Base-by-base conservation (phyloP, 2,888 invertebrate species). In the Drosophila cognata region DNA sequence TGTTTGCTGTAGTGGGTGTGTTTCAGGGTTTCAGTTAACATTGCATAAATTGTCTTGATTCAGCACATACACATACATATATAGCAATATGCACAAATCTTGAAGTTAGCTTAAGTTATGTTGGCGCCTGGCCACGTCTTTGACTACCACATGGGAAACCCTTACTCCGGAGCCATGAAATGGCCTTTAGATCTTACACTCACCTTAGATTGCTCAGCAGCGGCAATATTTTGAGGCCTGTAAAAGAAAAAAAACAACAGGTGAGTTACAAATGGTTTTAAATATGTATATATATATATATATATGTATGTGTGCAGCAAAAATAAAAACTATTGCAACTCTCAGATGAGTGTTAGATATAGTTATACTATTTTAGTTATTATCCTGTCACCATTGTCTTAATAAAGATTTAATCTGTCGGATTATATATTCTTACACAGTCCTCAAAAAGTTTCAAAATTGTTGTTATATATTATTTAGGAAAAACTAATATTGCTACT, bases 181-280 rank as follows among this genome's bases (percentile, higher is more conserved):
- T 28, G 21, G 28, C 51, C n/a, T 57, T 41, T 51, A 50, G 51
- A 65, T 57, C 55, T 69, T 64, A 59, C 51, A 94, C 95, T 95
- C 94, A 97, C 97, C 97, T 96, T 91, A 97, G 94, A 93, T 96
- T 97, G 93, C 96, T 97, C 82, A 98, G 94, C 89, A 97, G 96
- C 91, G 98, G 97, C 89, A 98, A 95, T 57, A 98, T 95, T 93
- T 97, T 97, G 91, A 98, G 95, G 92, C 98, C 98, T 98, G 95
- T 74, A 96, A 95, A 95, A 82, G 82, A 83, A 71, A 65, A 29
- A 46, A 81, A 68, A 57, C 68, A 61, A 63, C 55, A 62, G 56
- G 33, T 46, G 71, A 68, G 83, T 72, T 66, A 36, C 25, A 70
- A 76, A 46, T 62, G 35, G 46, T 8, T 52, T 70, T 29, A 58